These are phyloP conservation scores for Remorina albescens DNA, from an alignment of 2,797 vertebrate species.

Conservation along the genomic window DNA sequence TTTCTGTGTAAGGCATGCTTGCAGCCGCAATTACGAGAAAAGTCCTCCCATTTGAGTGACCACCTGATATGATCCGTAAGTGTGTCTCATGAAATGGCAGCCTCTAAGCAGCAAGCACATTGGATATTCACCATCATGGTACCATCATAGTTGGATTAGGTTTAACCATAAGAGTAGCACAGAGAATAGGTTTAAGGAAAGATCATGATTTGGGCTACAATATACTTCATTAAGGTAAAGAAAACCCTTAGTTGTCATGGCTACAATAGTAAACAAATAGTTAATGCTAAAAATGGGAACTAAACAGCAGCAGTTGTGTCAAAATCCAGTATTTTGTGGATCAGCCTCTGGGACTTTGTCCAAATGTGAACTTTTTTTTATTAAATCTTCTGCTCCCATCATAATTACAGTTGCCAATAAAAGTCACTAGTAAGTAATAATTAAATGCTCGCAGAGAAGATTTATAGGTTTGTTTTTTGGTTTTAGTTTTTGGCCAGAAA, in stretches of 20 bases:
- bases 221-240: background rate
- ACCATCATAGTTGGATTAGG: too few relatives aligned
- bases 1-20: background rate
- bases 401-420: background rate
- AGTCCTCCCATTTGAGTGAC: background rate
- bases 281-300: background rate
- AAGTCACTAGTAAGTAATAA: background rate
- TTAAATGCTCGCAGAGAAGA: too few relatives aligned
- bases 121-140: background rate
- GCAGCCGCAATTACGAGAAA: slow-evolving; percentile 6
- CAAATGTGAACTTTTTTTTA: too few relatives aligned
- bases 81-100: background rate
- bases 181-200: background rate
- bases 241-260: background rate
- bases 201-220: background rate
- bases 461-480: too few relatives aligned
- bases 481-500: too few relatives aligned
- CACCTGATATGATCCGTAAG: background rate
- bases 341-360: too few relatives aligned
- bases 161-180: background rate
- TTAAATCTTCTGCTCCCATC: background rate
- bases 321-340: background rate
- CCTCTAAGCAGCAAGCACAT: background rate
- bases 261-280: background rate
- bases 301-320: background rate